phyloP scores from a whole-genome alignment of 1,140 invertebrate genomes.

The Mesaphorura yosii region DNA sequence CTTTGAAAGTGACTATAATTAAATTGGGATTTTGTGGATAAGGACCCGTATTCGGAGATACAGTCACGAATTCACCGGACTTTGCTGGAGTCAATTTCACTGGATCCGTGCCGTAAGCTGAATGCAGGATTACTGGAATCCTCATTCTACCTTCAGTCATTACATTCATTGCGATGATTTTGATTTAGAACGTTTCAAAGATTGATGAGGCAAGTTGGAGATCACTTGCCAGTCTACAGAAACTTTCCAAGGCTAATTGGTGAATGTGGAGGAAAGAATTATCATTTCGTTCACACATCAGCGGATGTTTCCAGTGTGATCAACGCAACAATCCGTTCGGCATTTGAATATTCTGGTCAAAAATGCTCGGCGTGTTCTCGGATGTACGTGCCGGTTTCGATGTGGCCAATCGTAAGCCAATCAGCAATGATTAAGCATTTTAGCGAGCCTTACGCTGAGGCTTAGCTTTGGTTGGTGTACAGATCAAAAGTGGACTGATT shows the following conservation, averaged over 20 bases:
- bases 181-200: slow-evolving; percentile 72
- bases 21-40: slow-evolving; percentile 51
- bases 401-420: slow-evolving; percentile 61
- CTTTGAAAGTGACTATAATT: no score
- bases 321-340: slow-evolving; percentile 67
- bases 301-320: slow-evolving; percentile 56
- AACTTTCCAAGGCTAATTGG: slow-evolving; percentile 89
- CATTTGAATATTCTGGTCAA: slow-evolving; percentile 94
- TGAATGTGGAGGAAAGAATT: slow-evolving; percentile 99
- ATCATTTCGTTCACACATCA: slow-evolving; percentile 87
- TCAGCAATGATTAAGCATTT: slow-evolving; percentile 10
- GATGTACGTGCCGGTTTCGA: slow-evolving; percentile 83
- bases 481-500: slow-evolving; percentile 62
- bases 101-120: slow-evolving; percentile 69
- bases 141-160: neutral
- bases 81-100: slow-evolving; percentile 93
- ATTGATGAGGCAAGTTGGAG: slow-evolving; percentile 83
- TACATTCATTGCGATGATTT: slow-evolving; percentile 11
- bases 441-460: neutral
- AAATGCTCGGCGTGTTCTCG: slow-evolving; percentile 98
- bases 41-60: slow-evolving; percentile 88
- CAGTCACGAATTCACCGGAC: slow-evolving; percentile 70
- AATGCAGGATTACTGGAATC: neutral
- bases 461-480: slow-evolving; percentile 21
- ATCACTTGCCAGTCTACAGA: slow-evolving; percentile 72